phyloP scores from a whole-genome alignment of 2,797 vertebrate genomes.

The Myripristis murdjan region DNA sequence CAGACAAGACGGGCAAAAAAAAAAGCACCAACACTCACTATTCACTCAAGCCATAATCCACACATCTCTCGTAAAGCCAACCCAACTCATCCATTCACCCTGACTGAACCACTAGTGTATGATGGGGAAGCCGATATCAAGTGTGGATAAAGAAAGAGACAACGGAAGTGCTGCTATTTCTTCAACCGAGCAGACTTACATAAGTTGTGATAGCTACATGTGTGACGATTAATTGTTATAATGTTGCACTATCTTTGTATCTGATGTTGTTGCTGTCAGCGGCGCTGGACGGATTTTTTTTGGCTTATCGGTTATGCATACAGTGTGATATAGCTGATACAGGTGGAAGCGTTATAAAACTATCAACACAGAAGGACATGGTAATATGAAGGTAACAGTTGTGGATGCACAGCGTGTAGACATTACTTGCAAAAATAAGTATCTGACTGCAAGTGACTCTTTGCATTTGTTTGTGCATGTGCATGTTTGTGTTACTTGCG shows the following conservation, averaged over 20 bases:
- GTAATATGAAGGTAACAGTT: too few species aligned
- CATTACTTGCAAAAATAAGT: background rate
- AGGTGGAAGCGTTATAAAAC: too few species aligned
- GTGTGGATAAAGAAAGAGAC: too few species aligned
- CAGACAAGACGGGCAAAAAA: slow-evolving; percentile 57
- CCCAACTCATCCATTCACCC: slow-evolving; percentile 13
- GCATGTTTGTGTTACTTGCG: background rate
- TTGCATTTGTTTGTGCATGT: slow-evolving; percentile 23
- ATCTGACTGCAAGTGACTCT: slow-evolving; percentile 1
- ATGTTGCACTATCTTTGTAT: too few species aligned
- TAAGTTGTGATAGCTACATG: slow-evolving; percentile 19
- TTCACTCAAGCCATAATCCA: slow-evolving; percentile 25
- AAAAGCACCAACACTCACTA: slow-evolving; percentile 48
- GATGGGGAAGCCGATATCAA: background rate
- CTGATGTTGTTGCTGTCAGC: too few species aligned
- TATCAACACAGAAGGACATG: too few species aligned
- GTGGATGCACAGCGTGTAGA: background rate
- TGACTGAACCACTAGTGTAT: background rate
- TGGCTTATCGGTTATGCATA: too few species aligned
- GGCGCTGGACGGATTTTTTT: too few species aligned
- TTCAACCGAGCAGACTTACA: background rate
- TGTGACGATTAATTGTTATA: too few species aligned
- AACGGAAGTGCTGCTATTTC: too few species aligned
- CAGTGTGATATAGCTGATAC: too few species aligned
- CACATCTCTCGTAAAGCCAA: slow-evolving; percentile 25